Evolutionary conservation across 2,113 vertebrate species (phyloP).

Genomic region (Astur gentilis): DNA sequence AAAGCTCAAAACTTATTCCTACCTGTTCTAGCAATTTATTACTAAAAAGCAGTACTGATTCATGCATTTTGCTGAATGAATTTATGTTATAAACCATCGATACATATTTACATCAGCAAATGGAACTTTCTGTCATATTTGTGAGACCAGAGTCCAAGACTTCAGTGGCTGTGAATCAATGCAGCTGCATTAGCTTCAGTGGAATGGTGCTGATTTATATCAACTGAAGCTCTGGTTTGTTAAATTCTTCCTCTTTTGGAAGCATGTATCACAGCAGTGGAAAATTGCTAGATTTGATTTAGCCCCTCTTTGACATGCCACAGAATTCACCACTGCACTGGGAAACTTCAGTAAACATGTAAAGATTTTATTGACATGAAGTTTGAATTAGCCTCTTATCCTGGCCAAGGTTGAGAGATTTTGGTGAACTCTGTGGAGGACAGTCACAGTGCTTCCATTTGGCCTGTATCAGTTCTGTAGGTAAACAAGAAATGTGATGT

Average conservation of each 20-base stretch:
- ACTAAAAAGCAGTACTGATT: slow-evolving; percentile 62
- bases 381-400: not conserved
- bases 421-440: not conserved
- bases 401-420: not conserved
- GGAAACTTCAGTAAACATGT: not conserved
- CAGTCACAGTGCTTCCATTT: not conserved
- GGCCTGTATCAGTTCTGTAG: not conserved
- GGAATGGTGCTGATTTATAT: slow-evolving; percentile 26
- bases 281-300: slow-evolving; percentile 26
- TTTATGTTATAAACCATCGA: slow-evolving; percentile 67
- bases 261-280: not conserved
- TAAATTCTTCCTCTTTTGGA: slow-evolving; percentile 13
- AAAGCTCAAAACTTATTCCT: slow-evolving; percentile 45
- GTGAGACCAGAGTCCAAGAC: not conserved
- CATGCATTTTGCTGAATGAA: slow-evolving; percentile 72
- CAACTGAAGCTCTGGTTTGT: not conserved
- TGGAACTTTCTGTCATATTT: slow-evolving; percentile 33
- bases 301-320: not conserved
- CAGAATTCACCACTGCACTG: not conserved
- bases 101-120: slow-evolving; percentile 68
- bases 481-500: not conserved
- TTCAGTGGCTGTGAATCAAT: slow-evolving; percentile 29
- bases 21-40: slow-evolving; percentile 35
- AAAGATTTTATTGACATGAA: not conserved
- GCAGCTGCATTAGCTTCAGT: not conserved